Evolutionary conservation across 2,797 vertebrate species (phyloP).

Genomic region (Craterocephalus amniculus): DNA sequence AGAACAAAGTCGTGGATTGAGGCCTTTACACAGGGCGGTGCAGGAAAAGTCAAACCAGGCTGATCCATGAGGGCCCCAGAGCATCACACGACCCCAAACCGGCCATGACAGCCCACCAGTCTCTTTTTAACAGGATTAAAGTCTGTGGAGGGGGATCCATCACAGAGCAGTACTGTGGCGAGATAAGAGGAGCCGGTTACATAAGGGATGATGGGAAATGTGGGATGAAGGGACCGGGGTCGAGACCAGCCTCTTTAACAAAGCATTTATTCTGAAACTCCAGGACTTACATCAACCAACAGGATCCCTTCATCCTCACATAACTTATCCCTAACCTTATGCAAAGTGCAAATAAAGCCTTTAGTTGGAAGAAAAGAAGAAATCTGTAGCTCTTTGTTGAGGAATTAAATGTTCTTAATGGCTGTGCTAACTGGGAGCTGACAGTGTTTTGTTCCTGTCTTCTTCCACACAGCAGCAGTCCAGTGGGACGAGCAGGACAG

Average conservation of each 20-base stretch:
- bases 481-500: not conserved
- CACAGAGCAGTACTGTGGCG: slow-evolving; percentile 16
- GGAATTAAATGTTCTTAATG: not conserved
- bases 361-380: not conserved
- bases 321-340: not conserved
- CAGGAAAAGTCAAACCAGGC: slow-evolving; percentile 41
- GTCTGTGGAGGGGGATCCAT: slow-evolving; percentile 1
- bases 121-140: slow-evolving; percentile 18
- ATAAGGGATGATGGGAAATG: slow-evolving; percentile 3
- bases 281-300: not conserved
- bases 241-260: not conserved
- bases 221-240: not conserved
- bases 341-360: not conserved
- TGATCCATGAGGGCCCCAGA: slow-evolving; percentile 37
- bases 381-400: not conserved
- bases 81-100: slow-evolving; percentile 6
- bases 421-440: not conserved
- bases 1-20: too few relatives aligned
- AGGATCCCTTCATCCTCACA: not conserved
- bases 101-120: slow-evolving; percentile 7
- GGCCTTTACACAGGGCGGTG: not conserved
- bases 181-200: slow-evolving; percentile 21
- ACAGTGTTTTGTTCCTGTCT: not conserved
- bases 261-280: not conserved
- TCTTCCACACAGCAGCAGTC: too few relatives aligned